Evolutionary conservation across 2,888 invertebrate species (phyloP), one percentile per base, ranked within the genome.

Genomic region (Cephus spinipes): DNA sequence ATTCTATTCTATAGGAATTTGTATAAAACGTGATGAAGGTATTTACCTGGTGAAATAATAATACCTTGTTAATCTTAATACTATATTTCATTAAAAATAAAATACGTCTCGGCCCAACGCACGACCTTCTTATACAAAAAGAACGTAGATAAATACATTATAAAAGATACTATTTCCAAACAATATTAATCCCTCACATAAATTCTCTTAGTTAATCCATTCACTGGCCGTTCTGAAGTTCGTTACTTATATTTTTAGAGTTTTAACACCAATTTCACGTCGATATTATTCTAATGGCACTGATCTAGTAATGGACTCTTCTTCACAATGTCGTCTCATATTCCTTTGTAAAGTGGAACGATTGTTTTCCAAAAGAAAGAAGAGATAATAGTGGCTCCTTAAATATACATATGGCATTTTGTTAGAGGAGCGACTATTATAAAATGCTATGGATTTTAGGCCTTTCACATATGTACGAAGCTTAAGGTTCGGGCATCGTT

Each of bases 401-500:
- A 23, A 33, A 71, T 71, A 31, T 32, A 15, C 71, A 71, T 4
- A 71, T 31, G 71, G 31, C 32, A 31, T 33, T 31, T 71, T 71
- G 12, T 33, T 23, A 33, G 12, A 71, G 71, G 71, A 71, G 71
- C 31, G 33, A 71, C 71, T 71, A 71, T 32, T 71, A 32, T 33
- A 12, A 71, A 31, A 33, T 33, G 32, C 71, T 71, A 71, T 33
- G 33, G 12, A 12, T 71, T 31, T 71, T 32, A 71, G 33, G 33
- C 71, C 31, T 15, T 35, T 34, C 15, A 30, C 23, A 74, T 34
- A n/a, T 32, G 12, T 74, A 74, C 32, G 33, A 75, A 34, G 12
- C 55, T 86, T 88, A 90, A 79, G 90, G 88, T 30, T 86, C 88
- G 12, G 91, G 91, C 91, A 91, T 91, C 73, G 88, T 83, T 89